Conservation (phyloP, 2,888 invertebrate species). For the Polietes domitor region DNA sequence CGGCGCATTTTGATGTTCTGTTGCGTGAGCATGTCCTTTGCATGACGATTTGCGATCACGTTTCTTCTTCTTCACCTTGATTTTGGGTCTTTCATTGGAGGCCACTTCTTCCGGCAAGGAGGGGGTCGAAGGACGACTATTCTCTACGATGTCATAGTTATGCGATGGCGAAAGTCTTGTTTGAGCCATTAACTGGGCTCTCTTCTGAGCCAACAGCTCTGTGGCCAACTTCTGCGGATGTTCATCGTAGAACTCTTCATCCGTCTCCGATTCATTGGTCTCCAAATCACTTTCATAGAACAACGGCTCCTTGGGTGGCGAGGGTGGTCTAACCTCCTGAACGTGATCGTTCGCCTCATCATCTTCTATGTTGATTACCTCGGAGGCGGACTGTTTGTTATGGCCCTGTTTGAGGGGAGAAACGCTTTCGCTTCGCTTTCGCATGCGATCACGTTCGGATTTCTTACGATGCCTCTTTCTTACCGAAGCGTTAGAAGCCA, state of each 20-base stretch:
- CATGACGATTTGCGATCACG: conserved; percentile 83
- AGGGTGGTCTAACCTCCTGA: conserved; percentile 72
- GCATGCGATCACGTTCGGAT: conserved; percentile 81
- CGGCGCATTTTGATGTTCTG: conserved; percentile 76
- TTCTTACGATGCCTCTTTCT: conserved; percentile 79
- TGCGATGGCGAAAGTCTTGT: conserved; percentile 85
- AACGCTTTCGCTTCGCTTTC: conserved; percentile 72
- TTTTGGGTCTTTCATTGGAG: conserved; percentile 80
- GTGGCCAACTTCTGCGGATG: conserved; percentile 89
- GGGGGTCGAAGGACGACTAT: conserved; percentile 86
- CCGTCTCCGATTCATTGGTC: conserved; percentile 91
- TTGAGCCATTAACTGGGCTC: conserved; percentile 85
- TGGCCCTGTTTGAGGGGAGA: conserved; percentile 69
- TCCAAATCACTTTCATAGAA: conserved; percentile 92
- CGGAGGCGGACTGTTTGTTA: conserved; percentile 68
- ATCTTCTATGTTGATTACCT: conserved; percentile 55
- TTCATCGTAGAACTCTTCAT: conserved; percentile 93
- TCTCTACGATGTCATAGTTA: conserved; percentile 84
- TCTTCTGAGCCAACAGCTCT: conserved; percentile 88
- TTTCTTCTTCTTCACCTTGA: conserved; percentile 86
- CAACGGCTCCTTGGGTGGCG: conserved; percentile 82
- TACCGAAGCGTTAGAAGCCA: conserved; percentile 73
- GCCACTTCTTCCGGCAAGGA: conserved; percentile 81
- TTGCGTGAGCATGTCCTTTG: conserved; percentile 72
- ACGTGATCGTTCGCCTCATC: conserved; percentile 72